Evolutionary conservation across 2,113 vertebrate species (phyloP).

Genomic region (Connochaetes taurinus): DNA sequence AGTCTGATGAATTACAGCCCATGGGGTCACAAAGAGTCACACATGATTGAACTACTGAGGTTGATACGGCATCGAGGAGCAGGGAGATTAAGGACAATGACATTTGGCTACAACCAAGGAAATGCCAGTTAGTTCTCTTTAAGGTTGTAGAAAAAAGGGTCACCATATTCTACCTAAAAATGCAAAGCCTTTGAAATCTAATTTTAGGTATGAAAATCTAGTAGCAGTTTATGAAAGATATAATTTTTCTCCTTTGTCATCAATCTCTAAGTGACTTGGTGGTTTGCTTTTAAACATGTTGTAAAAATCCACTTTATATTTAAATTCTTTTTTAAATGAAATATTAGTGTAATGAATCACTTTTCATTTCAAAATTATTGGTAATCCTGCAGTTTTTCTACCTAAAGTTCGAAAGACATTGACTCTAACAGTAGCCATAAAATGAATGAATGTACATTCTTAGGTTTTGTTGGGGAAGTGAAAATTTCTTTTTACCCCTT

Average conservation of each 20-base stretch:
- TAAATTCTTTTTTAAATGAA: neutral
- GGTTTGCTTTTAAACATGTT: neutral
- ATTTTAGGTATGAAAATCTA: neutral
- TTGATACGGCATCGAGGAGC: neutral
- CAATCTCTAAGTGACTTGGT: neutral
- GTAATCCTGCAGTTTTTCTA: neutral
- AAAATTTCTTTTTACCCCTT: neutral
- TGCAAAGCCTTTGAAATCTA: neutral
- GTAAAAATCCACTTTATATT: neutral
- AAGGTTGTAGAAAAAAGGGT: neutral
- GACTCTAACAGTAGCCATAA: neutral
- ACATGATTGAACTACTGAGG: neutral
- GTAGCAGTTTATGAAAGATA: neutral
- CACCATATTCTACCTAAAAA: neutral
- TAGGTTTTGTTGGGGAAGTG: neutral
- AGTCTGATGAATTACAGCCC: neutral
- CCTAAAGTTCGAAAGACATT: neutral
- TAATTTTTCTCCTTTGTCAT: neutral
- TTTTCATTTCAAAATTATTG: neutral
- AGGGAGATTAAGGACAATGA: neutral
- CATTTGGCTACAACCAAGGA: neutral
- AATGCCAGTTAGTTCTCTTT: neutral
- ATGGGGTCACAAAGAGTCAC: neutral
- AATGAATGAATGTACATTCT: neutral
- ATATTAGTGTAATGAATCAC: neutral